phyloP scores from a whole-genome alignment of 2,797 vertebrate genomes.

The Hoplostethus mediterraneus region DNA sequence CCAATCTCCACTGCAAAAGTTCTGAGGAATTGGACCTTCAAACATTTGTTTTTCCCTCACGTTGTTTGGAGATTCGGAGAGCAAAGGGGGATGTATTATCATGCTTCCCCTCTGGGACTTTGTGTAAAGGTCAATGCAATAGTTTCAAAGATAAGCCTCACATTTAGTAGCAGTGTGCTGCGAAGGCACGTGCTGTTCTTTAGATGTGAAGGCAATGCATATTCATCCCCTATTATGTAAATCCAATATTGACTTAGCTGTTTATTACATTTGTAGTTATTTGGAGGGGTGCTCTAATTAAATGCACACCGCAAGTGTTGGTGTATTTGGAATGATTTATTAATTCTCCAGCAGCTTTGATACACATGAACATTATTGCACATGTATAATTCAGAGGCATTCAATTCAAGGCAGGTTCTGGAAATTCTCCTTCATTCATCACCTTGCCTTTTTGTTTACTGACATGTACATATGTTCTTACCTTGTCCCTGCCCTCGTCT shows the following conservation, averaged over 20 bases:
- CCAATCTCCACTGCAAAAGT: background rate
- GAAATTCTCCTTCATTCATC: constrained; percentile 34
- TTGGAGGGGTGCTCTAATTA: constrained; percentile 75
- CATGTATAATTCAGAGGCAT: constrained; percentile 69
- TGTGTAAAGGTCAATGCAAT: constrained; percentile 66
- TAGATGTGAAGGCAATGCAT: constrained; percentile 71
- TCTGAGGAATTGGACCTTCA: constrained; percentile 26
- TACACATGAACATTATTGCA: constrained; percentile 42
- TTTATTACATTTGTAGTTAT: constrained; percentile 80
- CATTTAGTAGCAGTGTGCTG: constrained; percentile 48
- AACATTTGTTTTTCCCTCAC: constrained; percentile 40
- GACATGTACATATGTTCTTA: constrained; percentile 35
- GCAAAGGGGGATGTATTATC: constrained; percentile 30
- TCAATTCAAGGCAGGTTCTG: constrained; percentile 45
- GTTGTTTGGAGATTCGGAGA: constrained; percentile 56
- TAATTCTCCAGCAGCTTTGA: constrained; percentile 53
- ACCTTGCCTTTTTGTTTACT: constrained; percentile 49
- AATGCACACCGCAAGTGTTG: constrained; percentile 70
- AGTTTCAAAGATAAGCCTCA: constrained; percentile 58
- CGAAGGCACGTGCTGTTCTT: constrained; percentile 54
- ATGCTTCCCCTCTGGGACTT: constrained; percentile 45
- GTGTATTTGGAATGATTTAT: constrained; percentile 65
- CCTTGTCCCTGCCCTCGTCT: constrained; percentile 19
- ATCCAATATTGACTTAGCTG: constrained; percentile 71
- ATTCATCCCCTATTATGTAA: constrained; percentile 77